Evolutionary conservation across 2,797 vertebrate species (phyloP).

Genomic region (Threskiornis aethiopicus): DNA sequence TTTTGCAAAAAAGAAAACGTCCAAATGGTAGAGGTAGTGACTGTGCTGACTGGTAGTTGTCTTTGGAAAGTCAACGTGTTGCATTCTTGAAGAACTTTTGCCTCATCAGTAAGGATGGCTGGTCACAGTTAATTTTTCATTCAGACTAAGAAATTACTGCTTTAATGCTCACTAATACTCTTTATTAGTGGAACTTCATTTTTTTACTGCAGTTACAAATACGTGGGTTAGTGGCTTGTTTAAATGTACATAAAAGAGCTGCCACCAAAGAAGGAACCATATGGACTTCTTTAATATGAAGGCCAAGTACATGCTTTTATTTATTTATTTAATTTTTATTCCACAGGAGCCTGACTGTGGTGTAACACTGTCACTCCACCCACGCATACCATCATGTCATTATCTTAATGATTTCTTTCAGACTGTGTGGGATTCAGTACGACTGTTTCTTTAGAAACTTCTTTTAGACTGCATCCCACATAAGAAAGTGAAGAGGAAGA

Average conservation of each 20-base stretch:
- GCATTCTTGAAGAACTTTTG: background rate
- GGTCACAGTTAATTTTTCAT: background rate
- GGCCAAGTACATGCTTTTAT: background rate
- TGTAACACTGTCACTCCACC: constrained; percentile 47
- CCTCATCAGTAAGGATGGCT: background rate
- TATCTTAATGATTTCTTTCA: constrained; percentile 52
- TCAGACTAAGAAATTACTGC: background rate
- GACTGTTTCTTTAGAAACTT: background rate
- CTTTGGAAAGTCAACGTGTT: background rate
- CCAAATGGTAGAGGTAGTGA: background rate
- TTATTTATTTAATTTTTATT: background rate
- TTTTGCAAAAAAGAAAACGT: background rate
- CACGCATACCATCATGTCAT: constrained; percentile 6
- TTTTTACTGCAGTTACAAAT: background rate
- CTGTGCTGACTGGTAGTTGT: background rate
- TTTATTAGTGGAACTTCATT: background rate
- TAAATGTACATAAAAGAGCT: background rate
- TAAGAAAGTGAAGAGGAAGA: background rate
- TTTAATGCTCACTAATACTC: background rate
- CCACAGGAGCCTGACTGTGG: constrained; percentile 17
- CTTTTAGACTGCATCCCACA: constrained; percentile 24
- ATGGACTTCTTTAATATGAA: background rate
- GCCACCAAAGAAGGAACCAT: background rate
- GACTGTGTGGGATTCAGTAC: constrained; percentile 31
- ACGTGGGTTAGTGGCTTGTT: background rate